Percentiles rank a stretch among this genome's conserved stretches.
phyloP scores from a whole-genome alignment of 2,797 vertebrate genomes.

The Hapalemur alaotrensis region DNA sequence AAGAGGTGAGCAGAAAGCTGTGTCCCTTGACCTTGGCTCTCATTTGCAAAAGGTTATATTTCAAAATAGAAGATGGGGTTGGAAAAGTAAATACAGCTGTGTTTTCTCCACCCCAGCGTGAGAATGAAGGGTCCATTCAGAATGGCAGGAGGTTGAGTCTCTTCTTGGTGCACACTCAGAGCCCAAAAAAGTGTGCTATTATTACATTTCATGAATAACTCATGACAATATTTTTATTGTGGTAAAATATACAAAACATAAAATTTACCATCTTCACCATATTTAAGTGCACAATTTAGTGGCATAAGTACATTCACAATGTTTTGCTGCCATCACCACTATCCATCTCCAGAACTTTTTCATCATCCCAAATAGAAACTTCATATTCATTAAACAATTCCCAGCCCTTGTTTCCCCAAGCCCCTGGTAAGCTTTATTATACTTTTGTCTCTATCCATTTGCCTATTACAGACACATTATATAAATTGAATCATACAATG shows the following conservation, averaged over 20 bases:
- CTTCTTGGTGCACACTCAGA: neutral
- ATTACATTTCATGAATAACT: neutral
- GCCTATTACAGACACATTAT: neutral
- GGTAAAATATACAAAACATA: neutral
- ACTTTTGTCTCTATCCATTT: neutral
- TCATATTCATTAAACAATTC: neutral
- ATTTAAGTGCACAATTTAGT: neutral
- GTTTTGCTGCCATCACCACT: neutral
- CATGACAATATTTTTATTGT: neutral
- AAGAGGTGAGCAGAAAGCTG: constrained; percentile 57
- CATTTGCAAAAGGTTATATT: constrained; percentile 65
- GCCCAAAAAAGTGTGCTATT: neutral
- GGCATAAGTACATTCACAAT: neutral
- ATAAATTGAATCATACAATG: neutral
- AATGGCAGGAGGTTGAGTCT: neutral
- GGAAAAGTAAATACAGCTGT: constrained; percentile 78
- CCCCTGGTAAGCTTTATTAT: neutral
- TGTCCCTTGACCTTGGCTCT: constrained; percentile 61
- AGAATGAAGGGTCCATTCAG: constrained; percentile 17
- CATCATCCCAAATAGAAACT: neutral
- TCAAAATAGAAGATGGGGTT: constrained; percentile 71
- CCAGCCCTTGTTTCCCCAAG: neutral
- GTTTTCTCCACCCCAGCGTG: constrained; percentile 41
- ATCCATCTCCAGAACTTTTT: neutral
- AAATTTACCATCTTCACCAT: neutral